A percentile compares a stretch with the other conserved stretches of the same genome.
Conservation (phyloP, 2,113 vertebrate genomes). For the Climacteris rufus region DNA sequence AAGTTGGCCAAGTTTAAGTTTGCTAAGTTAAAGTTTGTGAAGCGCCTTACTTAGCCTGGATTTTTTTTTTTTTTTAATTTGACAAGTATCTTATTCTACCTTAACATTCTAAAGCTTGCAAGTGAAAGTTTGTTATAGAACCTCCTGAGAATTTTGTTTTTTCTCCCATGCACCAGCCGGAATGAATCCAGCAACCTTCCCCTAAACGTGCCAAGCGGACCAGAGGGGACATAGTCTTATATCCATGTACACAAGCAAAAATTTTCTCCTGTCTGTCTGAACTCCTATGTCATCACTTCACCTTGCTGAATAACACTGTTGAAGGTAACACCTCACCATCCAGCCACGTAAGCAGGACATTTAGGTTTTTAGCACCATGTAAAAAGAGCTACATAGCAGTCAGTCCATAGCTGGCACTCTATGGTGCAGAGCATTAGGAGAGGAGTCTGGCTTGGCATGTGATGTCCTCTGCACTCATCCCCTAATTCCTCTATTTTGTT, state of each 20-base stretch:
- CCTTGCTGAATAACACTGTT: not conserved
- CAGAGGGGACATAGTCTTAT: not conserved
- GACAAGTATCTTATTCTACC: not conserved
- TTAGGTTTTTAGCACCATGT: not conserved
- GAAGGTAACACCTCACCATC: not conserved
- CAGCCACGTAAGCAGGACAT: not conserved
- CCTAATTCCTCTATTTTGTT: not conserved
- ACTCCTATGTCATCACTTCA: not conserved
- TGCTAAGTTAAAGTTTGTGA: not conserved
- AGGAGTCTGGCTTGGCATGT: not conserved
- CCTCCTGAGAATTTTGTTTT: not conserved
- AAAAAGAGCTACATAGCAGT: not conserved
- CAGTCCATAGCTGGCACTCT: not conserved
- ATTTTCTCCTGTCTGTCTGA: not conserved
- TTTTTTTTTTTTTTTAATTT: not conserved
- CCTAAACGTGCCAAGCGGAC: not conserved
- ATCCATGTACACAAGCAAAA: not conserved
- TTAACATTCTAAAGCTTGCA: not conserved
- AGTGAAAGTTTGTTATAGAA: not conserved
- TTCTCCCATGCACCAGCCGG: not conserved
- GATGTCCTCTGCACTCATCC: not conserved
- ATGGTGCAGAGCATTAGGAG: not conserved
- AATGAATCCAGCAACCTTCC: not conserved
- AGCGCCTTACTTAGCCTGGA: not conserved
- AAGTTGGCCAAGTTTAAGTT: not conserved